phyloP scores from a whole-genome alignment of 2,888 invertebrate species.

The Salpingus planirostris region DNA sequence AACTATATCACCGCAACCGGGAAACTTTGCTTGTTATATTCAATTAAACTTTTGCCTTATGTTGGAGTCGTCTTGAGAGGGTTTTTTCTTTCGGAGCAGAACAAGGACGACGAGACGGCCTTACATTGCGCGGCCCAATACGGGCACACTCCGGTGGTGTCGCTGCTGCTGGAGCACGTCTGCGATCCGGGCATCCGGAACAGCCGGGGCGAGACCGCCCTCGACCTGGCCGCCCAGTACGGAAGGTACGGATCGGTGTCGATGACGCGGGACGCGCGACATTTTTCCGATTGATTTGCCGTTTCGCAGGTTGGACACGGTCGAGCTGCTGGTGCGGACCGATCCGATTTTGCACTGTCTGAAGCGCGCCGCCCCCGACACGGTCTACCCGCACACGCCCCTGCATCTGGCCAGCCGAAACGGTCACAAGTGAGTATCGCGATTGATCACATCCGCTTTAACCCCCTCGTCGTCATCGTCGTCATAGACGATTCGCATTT shows the following conservation, averaged over 20 bases:
- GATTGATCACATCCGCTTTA: not conserved
- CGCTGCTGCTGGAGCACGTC: slow-evolving; percentile 70
- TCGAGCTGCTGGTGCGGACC: slow-evolving; percentile 74
- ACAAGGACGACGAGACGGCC: slow-evolving; percentile 84
- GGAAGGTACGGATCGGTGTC: slow-evolving; percentile 52
- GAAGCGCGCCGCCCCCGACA: slow-evolving; percentile 47
- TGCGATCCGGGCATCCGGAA: slow-evolving; percentile 86
- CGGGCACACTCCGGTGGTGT: slow-evolving; percentile 79
- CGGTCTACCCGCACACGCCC: slow-evolving; percentile 65
- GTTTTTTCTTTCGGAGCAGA: slow-evolving; percentile 49
- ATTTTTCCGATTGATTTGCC: not conserved
- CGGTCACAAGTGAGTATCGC: slow-evolving; percentile 72
- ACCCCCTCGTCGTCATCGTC: not conserved
- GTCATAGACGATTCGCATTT: slow-evolving; percentile 1
- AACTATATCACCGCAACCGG: not conserved
- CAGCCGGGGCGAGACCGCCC: slow-evolving; percentile 78
- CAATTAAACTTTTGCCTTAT: slow-evolving; percentile 10
- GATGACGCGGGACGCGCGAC: not conserved
- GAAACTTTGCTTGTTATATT: slow-evolving; percentile 12
- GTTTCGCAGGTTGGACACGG: slow-evolving; percentile 65
- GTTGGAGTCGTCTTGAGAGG: slow-evolving; percentile 3
- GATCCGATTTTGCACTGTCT: slow-evolving; percentile 73
- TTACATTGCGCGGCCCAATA: slow-evolving; percentile 90
- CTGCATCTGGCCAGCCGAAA: slow-evolving; percentile 90
- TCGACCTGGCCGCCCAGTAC: slow-evolving; percentile 91